Evolutionary conservation across 2,113 vertebrate genomes (phyloP), one percentile per base, ranked within the genome.

Genomic region (Scomber scombrus): DNA sequence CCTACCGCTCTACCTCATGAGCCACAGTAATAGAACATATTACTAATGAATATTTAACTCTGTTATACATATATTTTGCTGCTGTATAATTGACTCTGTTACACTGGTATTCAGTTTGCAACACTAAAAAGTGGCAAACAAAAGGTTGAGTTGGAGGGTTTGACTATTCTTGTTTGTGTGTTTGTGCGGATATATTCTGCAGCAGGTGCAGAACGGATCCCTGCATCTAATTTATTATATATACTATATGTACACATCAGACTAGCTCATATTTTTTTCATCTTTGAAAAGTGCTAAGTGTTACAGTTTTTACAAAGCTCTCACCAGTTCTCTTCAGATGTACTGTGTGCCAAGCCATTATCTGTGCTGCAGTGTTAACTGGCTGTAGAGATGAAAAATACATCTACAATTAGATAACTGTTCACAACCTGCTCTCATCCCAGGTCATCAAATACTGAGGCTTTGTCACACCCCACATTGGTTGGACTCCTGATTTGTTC

Each of bases 251-350:
- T 46, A 49, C 19, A 23, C 34, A 0, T 8, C 11, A 15, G 3
- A 21, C 13, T 62, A 45, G n/a, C 40, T 43, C 31, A 52, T 21
- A 10, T 45, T 51, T 74, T 60, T 61, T 16, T 63, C 46, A 65
- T 56, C 49, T 76, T 74, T 23, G 55, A 47, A 56, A 87, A 74
- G 64, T 55, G 56, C 11, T 9, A 67, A 60, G 65, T 49, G 60
- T 46, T 70, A 51, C 72, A 83, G 56, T 16, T 7, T 63, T 76
- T 52, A 47, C 10, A 1, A 0, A 69, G 61, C 69, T 84, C 56
- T 67, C 51, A 13, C n/a, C 64, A 52, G 40, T 11, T 71, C 57
- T 56, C 51, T 56, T 57, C 40, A 52, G 26, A 19, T 52, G 8
- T 40, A 40, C 34, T 40, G 8, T 46, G 14, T 56, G 18, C 49